These are phyloP conservation scores for Pseudomyrmex flavicornis DNA, from an alignment of 1,140 invertebrate genomes.

Conservation along the genomic window DNA sequence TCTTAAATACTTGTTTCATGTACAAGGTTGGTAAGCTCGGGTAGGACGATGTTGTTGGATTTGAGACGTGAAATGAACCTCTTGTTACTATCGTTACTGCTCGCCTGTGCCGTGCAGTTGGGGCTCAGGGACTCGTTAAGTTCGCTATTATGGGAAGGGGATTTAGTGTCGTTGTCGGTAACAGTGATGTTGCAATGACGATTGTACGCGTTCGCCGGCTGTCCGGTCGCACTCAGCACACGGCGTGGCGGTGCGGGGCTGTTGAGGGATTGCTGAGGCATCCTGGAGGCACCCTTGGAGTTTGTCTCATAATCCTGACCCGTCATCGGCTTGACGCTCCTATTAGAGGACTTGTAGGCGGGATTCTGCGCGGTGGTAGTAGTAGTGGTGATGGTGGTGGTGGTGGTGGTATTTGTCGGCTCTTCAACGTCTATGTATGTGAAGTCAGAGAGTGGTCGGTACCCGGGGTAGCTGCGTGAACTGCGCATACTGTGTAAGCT, in stretches of 20 bases:
- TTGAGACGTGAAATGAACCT: constrained; percentile 83
- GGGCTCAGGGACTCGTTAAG: constrained; percentile 76
- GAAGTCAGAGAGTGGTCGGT: constrained; percentile 94
- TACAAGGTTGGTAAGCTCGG: constrained; percentile 88
- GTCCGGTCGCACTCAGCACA: constrained; percentile 81
- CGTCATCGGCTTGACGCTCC: constrained; percentile 78
- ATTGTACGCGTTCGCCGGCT: constrained; percentile 77
- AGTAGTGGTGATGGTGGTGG: too few species aligned
- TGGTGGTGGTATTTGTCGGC: constrained; percentile 85
- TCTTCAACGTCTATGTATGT: constrained; percentile 95
- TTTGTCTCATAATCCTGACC: constrained; percentile 77
- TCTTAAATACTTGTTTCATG: constrained; percentile 90
- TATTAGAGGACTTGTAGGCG: constrained; percentile 77
- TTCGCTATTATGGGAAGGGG: constrained; percentile 73
- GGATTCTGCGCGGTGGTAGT: constrained; percentile 81
- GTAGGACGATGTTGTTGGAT: constrained; percentile 84
- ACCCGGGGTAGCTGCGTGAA: constrained; percentile 92
- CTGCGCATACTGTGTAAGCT: constrained; percentile 97
- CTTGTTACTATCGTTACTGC: constrained; percentile 77
- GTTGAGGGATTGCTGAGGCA: constrained; percentile 76
- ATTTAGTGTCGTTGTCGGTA: constrained; percentile 77
- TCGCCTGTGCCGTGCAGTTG: constrained; percentile 76
- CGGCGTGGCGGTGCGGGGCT: constrained; percentile 81
- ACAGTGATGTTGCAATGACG: constrained; percentile 75
- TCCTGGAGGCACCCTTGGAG: constrained; percentile 75